A percentile compares a stretch with the other conserved stretches of the same genome.
Conservation (phyloP, 2,797 vertebrate genomes). For the Sphenodon punctatus region DNA sequence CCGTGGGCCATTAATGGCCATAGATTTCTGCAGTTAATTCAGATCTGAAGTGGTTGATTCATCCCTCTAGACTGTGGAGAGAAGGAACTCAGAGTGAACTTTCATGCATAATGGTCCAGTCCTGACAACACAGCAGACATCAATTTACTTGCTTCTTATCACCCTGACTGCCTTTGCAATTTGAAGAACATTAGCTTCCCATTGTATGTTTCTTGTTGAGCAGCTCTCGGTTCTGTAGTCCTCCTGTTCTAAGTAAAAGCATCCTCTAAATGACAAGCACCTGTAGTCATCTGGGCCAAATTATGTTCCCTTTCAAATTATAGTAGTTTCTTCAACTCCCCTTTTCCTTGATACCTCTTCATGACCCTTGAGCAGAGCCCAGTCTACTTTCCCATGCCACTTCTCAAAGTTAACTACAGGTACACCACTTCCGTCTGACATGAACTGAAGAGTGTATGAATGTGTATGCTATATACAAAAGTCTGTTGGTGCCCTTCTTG, state of each 20-base stretch:
- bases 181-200: neutral
- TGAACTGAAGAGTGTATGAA: no score
- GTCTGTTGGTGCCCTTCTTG: no score
- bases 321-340: neutral
- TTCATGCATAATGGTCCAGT: neutral
- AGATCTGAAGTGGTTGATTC: neutral
- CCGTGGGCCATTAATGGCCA: no score
- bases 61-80: neutral
- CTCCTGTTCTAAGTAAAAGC: neutral
- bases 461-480: no score
- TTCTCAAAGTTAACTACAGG: no score
- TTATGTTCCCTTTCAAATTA: neutral
- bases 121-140: neutral
- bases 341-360: neutral
- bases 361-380: no score
- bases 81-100: neutral
- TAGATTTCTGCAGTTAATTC: neutral
- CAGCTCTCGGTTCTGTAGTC: neutral
- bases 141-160: neutral
- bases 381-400: no score
- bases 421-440: no score
- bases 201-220: neutral
- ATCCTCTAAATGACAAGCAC: neutral
- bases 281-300: neutral
- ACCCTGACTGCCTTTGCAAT: rapidly evolving